Conservation (phyloP, 2,113 vertebrate species). For the Salvelinus namaycush region DNA sequence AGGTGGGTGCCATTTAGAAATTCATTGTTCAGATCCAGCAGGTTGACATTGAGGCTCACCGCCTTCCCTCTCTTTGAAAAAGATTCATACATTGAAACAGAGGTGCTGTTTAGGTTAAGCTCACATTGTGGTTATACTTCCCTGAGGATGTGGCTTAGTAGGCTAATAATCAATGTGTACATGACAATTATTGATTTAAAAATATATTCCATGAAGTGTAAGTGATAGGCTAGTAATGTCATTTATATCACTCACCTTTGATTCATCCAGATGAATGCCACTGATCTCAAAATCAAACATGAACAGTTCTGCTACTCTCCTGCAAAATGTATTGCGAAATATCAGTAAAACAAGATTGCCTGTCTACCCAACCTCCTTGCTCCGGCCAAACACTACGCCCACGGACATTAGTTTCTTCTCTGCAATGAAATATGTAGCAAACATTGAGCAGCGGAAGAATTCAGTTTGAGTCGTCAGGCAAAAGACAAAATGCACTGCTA, state of each 20-base stretch:
- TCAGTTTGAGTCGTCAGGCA: neutral
- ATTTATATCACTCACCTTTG: neutral
- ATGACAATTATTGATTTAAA: too few species aligned
- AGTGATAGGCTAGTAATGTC: neutral
- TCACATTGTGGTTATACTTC: neutral
- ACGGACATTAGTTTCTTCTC: too few species aligned
- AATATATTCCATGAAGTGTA: too few species aligned
- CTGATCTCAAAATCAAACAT: constrained; percentile 19
- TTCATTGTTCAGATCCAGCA: constrained; percentile 15
- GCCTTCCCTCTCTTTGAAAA: constrained; percentile 2
- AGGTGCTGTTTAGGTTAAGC: constrained; percentile 2
- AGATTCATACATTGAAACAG: neutral
- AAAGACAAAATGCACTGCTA: neutral
- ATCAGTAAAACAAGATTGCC: neutral
- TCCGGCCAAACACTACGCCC: too few species aligned
- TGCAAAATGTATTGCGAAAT: neutral
- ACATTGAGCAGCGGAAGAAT: too few species aligned
- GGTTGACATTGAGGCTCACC: constrained; percentile 9
- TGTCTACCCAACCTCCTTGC: neutral
- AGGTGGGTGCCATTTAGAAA: constrained; percentile 4
- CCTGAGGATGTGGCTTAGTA: neutral
- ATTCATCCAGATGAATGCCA: constrained; percentile 14
- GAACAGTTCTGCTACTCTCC: constrained; percentile 12
- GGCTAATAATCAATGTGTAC: neutral
- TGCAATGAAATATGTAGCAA: too few species aligned